Evolutionary conservation across 2,888 invertebrate genomes (phyloP), one percentile per base, ranked within the genome.

Genomic region (Lepidocyrtoides sp.): DNA sequence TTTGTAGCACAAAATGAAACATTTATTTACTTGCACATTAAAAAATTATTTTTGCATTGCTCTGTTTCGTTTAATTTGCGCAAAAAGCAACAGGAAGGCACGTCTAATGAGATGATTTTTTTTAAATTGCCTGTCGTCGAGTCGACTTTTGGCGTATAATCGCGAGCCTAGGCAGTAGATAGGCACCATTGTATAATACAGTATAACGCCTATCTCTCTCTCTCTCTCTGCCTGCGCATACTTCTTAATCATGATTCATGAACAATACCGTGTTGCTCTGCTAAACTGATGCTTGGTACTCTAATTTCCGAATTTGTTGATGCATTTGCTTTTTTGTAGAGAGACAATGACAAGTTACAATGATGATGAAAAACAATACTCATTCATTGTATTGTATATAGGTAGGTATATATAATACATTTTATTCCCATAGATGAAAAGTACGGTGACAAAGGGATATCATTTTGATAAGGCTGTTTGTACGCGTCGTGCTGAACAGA

Each of bases 311-410:
- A 82, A 82, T 82, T 82, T 23, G 60, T 81, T 57, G 57, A 81
- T 81, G 23, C 79, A 41, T 48, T 69, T 69, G 48, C 57, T 8
- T 69, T 36, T 36, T 36, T 7, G 8, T 5, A 3, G 41, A 57
- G 17, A 57, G 69, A 75, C 72, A 85, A 75, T 85, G 85, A 85
- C 85, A 85, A 17, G 54, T 32, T 77, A 60, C 82, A 69, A 82
- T 60, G 57, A 60, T 82, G 82, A 69, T 84, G 69, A 32, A 75
- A 72, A 85, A 84, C 84, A 84, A 69, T 36, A 51, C 85, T 57
- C n/a, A 72, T 85, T 72, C 66, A 72, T 84, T 72, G 36, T 54
- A 54, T 23, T 63, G n/a, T n/a, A n/a, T n/a, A n/a, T n/a, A n/a
- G n/a, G n/a, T n/a, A n/a, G n/a, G n/a, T n/a, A n/a, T n/a, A n/a